Evolutionary conservation across 92 coral and sea anemone genomes (phyloP).

Genomic region (Heliopora coerulea): DNA sequence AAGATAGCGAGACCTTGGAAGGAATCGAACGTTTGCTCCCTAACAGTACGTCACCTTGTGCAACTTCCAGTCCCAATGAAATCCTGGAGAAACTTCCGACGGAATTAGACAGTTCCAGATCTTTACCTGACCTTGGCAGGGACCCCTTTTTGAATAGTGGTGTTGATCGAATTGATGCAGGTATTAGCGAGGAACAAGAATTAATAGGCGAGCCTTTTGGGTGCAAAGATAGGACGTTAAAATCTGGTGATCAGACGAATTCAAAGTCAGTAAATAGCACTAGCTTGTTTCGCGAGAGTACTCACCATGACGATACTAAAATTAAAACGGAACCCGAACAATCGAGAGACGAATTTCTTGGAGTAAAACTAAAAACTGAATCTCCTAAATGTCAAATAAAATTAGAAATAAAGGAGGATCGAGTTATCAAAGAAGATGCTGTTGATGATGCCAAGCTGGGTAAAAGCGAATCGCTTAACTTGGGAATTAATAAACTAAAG

Average conservation of each 20-base stretch:
- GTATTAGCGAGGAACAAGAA: no score
- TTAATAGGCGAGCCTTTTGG: neutral
- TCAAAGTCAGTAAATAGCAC: neutral
- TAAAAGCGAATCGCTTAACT: constrained; percentile 18
- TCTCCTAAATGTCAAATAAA: constrained; percentile 6
- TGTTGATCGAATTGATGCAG: neutral
- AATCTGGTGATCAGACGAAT: constrained; percentile 33
- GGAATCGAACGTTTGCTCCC: neutral
- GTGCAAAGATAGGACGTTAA: neutral
- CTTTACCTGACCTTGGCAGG: neutral
- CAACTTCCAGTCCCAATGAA: neutral
- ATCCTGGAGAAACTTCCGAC: neutral
- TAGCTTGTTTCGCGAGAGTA: neutral
- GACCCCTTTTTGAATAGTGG: neutral
- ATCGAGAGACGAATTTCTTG: constrained; percentile 9
- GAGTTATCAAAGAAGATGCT: neutral
- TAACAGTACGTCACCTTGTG: neutral
- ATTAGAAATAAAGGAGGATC: constrained; percentile 8
- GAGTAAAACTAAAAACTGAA: constrained; percentile 28
- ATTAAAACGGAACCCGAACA: constrained; percentile 8
- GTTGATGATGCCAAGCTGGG: neutral
- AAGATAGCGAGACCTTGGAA: neutral
- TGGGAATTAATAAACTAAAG: constrained; percentile 26
- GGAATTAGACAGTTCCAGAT: neutral
- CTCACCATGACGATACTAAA: constrained; percentile 5